Conservation (phyloP, 2,797 vertebrate genomes). For the Taenioides sp. region DNA sequence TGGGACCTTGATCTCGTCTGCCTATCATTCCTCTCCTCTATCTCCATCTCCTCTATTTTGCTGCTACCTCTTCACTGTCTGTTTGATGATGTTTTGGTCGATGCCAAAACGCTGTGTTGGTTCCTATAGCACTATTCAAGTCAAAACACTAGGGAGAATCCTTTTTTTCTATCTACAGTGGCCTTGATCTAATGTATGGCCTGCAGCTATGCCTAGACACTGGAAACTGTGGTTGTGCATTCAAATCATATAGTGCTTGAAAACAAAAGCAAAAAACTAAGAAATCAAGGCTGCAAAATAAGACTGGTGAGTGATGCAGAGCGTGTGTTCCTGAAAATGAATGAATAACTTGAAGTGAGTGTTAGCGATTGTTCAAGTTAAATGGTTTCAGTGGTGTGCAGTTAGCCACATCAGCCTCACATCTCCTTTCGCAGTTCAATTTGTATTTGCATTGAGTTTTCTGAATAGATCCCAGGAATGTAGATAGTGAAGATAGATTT, state of each 20-base stretch:
- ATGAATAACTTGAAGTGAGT: slow-evolving; percentile 28
- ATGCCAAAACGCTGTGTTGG: slow-evolving; percentile 45
- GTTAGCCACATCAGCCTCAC: too few species aligned
- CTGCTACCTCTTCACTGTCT: slow-evolving; percentile 40
- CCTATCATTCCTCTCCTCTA: slow-evolving; percentile 46
- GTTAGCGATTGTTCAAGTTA: neutral
- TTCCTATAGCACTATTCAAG: slow-evolving; percentile 43
- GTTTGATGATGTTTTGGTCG: slow-evolving; percentile 57
- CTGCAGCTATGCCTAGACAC: slow-evolving; percentile 48
- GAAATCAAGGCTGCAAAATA: slow-evolving; percentile 45
- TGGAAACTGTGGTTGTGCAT: slow-evolving; percentile 54
- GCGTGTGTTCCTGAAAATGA: slow-evolving; percentile 11
- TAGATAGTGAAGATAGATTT: neutral
- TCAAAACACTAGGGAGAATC: slow-evolving; percentile 46
- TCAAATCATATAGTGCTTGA: slow-evolving; percentile 62
- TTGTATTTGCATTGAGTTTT: neutral
- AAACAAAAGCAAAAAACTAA: slow-evolving; percentile 37
- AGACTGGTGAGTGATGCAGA: slow-evolving; percentile 25
- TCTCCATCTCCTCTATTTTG: slow-evolving; percentile 44
- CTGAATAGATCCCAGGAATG: neutral
- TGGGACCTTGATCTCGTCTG: slow-evolving; percentile 59
- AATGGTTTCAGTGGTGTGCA: neutral
- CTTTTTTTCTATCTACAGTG: slow-evolving; percentile 54
- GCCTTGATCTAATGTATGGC: slow-evolving; percentile 60
- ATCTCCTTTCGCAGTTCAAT: too few species aligned